These are phyloP conservation scores for Carapus acus DNA, from an alignment of 2,797 vertebrate genomes.

Conservation along the genomic window DNA sequence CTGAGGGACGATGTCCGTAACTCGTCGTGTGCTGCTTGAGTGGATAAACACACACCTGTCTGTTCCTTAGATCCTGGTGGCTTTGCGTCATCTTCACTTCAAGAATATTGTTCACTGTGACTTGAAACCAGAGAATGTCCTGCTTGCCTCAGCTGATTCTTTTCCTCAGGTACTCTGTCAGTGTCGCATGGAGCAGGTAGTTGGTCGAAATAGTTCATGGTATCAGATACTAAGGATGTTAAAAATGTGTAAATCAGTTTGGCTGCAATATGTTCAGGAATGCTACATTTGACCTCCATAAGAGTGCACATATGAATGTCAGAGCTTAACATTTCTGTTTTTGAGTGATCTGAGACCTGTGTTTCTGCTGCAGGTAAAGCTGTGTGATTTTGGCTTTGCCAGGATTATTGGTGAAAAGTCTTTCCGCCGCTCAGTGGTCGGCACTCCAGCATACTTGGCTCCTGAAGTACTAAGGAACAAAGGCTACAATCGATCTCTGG, in stretches of 20 bases:
- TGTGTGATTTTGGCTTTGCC: slow-evolving; percentile 96
- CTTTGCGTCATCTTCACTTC: slow-evolving; percentile 94
- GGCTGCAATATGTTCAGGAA: no score
- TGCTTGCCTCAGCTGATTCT: slow-evolving; percentile 88
- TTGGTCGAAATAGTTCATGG: no score
- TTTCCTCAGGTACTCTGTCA: slow-evolving; percentile 80
- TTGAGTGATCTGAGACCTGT: not conserved
- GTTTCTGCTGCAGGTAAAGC: slow-evolving; percentile 79
- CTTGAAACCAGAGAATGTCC: slow-evolving; percentile 94
- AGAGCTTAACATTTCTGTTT: no score
- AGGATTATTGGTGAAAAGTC: slow-evolving; percentile 97
- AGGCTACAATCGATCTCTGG: slow-evolving; percentile 93
- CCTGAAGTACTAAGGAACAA: slow-evolving; percentile 94
- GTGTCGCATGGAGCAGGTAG: no score
- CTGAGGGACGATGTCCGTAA: no score
- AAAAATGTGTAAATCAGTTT: no score
- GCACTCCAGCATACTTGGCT: slow-evolving; percentile 92
- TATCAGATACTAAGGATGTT: no score
- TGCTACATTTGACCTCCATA: no score
- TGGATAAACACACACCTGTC: slow-evolving; percentile 2
- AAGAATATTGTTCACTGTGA: slow-evolving; percentile 99
- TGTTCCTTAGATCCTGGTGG: slow-evolving; percentile 82
- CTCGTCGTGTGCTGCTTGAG: slow-evolving; percentile 1
- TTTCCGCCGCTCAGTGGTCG: slow-evolving; percentile 91
- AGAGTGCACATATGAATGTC: no score